phyloP scores from a whole-genome alignment of 2,888 invertebrate genomes.

The Dryococelus australis region DNA sequence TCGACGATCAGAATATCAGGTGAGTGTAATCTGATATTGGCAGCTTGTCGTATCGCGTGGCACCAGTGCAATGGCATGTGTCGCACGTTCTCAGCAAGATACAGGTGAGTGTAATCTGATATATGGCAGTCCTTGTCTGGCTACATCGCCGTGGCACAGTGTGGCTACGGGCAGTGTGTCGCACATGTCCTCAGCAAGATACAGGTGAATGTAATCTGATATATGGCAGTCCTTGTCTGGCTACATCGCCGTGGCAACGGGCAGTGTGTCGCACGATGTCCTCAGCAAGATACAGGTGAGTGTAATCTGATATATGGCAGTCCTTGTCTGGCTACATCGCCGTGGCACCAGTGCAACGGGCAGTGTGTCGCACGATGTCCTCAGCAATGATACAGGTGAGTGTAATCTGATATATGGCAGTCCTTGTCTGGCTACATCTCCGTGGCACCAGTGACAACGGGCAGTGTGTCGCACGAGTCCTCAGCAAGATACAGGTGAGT shows the following conservation, averaged over 20 bases:
- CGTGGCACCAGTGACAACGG: slow-evolving; percentile 57
- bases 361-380: slow-evolving; percentile 30
- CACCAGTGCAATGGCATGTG: slow-evolving; percentile 55
- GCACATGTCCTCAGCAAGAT: slow-evolving; percentile 33
- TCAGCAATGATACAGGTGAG: slow-evolving; percentile 40
- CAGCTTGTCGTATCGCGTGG: slow-evolving; percentile 56
- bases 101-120: slow-evolving; percentile 38
- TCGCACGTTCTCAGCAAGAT: slow-evolving; percentile 35
- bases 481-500: slow-evolving; percentile 39
- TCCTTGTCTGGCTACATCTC: slow-evolving; percentile 57
- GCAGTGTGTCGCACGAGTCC: slow-evolving; percentile 36
- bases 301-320: too few relatives aligned
- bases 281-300: slow-evolving; percentile 40
- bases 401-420: too few relatives aligned
- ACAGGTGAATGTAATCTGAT: slow-evolving; percentile 37
- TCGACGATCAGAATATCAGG: too few relatives aligned
- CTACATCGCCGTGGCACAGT: slow-evolving; percentile 59
- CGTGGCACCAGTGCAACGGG: slow-evolving; percentile 57
- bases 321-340: slow-evolving; percentile 57
- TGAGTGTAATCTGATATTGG: too few relatives aligned
- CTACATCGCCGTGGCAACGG: slow-evolving; percentile 58
- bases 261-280: slow-evolving; percentile 34
- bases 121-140: slow-evolving; percentile 55
- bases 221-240: slow-evolving; percentile 55
- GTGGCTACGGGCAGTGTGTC: slow-evolving; percentile 52